Evolutionary conservation across 2,888 invertebrate genomes (phyloP).

Genomic region (Hecatera dysodea): DNA sequence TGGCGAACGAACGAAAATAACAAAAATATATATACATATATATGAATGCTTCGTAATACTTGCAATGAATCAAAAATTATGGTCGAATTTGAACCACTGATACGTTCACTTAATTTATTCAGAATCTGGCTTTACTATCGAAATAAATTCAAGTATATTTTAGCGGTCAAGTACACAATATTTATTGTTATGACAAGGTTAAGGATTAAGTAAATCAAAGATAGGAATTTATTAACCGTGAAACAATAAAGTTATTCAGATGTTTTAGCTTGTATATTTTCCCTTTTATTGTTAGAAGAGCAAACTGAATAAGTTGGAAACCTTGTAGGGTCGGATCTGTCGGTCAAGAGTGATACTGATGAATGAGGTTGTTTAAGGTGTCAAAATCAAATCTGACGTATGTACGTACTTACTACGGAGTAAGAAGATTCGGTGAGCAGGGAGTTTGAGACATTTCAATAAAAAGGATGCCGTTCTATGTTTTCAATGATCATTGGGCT

Average conservation of each 20-base stretch:
- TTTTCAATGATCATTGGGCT: not conserved
- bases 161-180: constrained; percentile 35
- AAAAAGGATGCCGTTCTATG: not conserved
- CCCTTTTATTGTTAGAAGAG: not conserved
- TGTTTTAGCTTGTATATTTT: constrained; percentile 9
- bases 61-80: too few species aligned
- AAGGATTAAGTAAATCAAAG: constrained; percentile 31
- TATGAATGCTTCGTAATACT: too few species aligned
- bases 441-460: not conserved
- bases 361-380: not conserved
- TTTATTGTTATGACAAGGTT: constrained; percentile 42
- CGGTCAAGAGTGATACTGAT: not conserved
- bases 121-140: constrained; percentile 14
- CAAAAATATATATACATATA: too few species aligned
- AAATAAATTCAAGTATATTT: constrained; percentile 23
- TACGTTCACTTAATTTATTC: constrained; percentile 1
- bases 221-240: constrained; percentile 13
- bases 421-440: not conserved
- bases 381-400: constrained; percentile 1
- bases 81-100: too few species aligned
- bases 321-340: not conserved
- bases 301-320: not conserved
- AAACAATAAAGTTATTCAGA: constrained; percentile 3
- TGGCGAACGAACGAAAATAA: not conserved
- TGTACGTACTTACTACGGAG: too few species aligned